Conservation (phyloP, 2,888 invertebrate species). For the Lasius platythorax region DNA sequence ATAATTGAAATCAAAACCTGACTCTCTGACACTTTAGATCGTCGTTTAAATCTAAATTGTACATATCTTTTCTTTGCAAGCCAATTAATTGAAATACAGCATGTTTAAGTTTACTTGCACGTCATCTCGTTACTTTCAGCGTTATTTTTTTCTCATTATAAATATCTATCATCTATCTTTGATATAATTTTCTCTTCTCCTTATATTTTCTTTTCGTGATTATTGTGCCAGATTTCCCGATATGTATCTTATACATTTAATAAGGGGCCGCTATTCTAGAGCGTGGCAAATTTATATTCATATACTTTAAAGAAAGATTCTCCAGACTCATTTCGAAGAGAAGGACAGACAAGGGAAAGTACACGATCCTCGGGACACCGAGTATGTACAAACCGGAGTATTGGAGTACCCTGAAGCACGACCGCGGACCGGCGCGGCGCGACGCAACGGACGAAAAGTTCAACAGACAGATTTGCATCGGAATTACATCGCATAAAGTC, state of each 20-base stretch:
- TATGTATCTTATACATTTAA: neutral
- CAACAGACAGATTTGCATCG: constrained; percentile 55
- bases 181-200: neutral
- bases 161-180: neutral
- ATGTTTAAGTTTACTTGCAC: neutral
- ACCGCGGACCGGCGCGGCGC: neutral
- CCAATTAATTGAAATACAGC: neutral
- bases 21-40: neutral
- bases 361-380: neutral
- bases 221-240: neutral
- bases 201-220: neutral
- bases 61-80: neutral
- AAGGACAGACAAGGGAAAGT: neutral
- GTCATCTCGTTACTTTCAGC: neutral
- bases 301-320: neutral
- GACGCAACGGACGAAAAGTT: constrained; percentile 39
- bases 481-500: constrained; percentile 52
- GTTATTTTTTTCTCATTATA: neutral
- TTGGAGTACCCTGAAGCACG: neutral
- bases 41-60: neutral
- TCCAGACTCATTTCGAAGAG: neutral
- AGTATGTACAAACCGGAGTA: neutral
- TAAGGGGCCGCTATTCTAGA: neutral
- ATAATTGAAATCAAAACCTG: too few relatives aligned
- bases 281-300: neutral